These are phyloP conservation scores for Balearica regulorum DNA, from an alignment of 2,797 vertebrate genomes.

Conservation along the genomic window DNA sequence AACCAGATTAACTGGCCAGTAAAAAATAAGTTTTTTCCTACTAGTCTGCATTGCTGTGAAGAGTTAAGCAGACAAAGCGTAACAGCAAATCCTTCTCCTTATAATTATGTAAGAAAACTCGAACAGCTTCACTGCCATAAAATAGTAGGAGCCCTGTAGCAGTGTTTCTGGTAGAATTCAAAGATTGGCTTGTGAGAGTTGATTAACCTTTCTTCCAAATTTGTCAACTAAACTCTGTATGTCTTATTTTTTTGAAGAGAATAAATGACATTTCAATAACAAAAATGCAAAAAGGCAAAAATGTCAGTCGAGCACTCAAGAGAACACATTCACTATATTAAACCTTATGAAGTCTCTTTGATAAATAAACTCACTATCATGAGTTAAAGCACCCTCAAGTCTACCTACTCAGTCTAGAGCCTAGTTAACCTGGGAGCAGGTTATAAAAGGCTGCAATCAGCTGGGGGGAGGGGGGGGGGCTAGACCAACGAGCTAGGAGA, in stretches of 20 bases:
- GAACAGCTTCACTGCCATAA: neutral
- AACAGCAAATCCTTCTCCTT: neutral
- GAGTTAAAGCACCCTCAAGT: neutral
- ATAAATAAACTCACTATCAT: neutral
- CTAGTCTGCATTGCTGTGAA: neutral
- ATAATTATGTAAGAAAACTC: neutral
- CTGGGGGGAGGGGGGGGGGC: neutral
- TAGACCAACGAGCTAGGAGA: neutral
- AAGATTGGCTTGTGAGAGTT: neutral
- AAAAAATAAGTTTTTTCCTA: neutral
- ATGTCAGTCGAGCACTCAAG: neutral
- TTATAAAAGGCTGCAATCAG: neutral
- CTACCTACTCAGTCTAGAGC: neutral
- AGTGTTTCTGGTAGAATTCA: neutral
- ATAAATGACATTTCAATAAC: neutral
- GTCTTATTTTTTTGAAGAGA: neutral
- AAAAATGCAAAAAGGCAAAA: neutral
- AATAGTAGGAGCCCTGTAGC: neutral
- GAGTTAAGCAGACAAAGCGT: neutral
- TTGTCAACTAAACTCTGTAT: neutral
- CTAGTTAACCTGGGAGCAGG: neutral
- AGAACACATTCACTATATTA: neutral
- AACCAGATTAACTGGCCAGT: neutral
- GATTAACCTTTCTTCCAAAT: neutral
- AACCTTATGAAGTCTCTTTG: neutral